Evolutionary conservation across 1,140 invertebrate genomes (phyloP).

Genomic region (Tetragnatha versicolor): DNA sequence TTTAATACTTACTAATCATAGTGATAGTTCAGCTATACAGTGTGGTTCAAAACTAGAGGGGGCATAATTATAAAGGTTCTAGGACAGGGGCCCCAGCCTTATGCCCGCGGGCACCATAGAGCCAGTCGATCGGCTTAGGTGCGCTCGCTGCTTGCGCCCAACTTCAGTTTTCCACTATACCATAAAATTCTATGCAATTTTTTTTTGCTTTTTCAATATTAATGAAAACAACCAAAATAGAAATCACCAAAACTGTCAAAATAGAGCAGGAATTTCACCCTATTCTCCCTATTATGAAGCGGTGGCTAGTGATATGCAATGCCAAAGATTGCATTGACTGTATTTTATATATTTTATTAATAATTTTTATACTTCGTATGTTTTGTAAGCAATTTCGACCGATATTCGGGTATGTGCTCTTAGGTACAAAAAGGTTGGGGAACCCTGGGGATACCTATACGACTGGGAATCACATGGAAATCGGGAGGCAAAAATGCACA

Average conservation of each 20-base stretch:
- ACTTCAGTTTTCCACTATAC: not conserved
- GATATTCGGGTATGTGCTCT: too few relatives aligned
- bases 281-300: too few relatives aligned
- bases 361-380: too few relatives aligned
- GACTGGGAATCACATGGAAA: too few relatives aligned
- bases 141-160: not conserved
- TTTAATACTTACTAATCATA: not conserved
- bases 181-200: not conserved
- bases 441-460: too few relatives aligned
- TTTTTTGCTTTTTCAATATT: slow-evolving; percentile 1
- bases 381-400: too few relatives aligned
- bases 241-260: not conserved
- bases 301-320: too few relatives aligned
- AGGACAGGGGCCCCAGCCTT: not conserved
- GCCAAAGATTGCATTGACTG: too few relatives aligned
- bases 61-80: not conserved
- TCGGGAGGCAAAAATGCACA: too few relatives aligned
- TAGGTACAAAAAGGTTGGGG: too few relatives aligned
- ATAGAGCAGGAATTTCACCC: too few relatives aligned
- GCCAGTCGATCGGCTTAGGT: not conserved
- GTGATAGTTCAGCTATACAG: not conserved
- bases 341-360: too few relatives aligned
- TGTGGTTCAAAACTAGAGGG: not conserved
- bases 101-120: not conserved
- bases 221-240: not conserved